Base-by-base conservation (phyloP, 2,113 vertebrate genomes). In the Circaetus gallicus region DNA sequence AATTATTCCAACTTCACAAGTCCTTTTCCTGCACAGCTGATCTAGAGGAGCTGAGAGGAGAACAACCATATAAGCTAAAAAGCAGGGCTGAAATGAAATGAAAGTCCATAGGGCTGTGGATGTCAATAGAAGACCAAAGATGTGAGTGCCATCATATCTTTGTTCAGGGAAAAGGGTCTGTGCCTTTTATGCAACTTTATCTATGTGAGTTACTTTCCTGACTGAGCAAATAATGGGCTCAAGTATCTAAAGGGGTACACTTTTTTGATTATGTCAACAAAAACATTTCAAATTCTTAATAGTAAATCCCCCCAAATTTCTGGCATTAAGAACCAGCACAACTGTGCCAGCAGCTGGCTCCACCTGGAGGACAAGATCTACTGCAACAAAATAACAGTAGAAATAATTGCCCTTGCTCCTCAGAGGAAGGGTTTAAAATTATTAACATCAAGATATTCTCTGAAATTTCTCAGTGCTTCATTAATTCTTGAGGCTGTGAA, bases 401-500 rank as follows among this genome's bases (percentile, higher is more conserved):
- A 65, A 93, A 83, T 83, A 82, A 94, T 86, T 95, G 40, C 91
- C 62, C 66, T 52, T 86, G 72, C 74, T 59, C 26, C n/a, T 96
- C 82, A 73, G 84, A 96, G 79, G 81, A 95, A 96, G 56, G 62
- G 74, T 89, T 97, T 96, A 97, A 96, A 96, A 93, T 95, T 85
- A 94, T 77, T 94, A 96, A 84, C 52, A 42, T 91, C 81, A 70
- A 95, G 82, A 61, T n/a, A 95, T 65, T 80, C 61, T 58, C 90
- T 86, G 90, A 94, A 94, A 88, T 92, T 95, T 96, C 92, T 96
- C 94, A 85, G 59, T 77, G 52, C 95, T 97, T 97, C 94, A 95
- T 94, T 96, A 93, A 65, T 88, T 93, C 97, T 97, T 90, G 95
- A 86, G 86, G 85, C 77, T 95, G 89, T 89, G 93, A 97, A 93